phyloP scores from a whole-genome alignment of 2,113 vertebrate genomes.

The Ciconia maguari region DNA sequence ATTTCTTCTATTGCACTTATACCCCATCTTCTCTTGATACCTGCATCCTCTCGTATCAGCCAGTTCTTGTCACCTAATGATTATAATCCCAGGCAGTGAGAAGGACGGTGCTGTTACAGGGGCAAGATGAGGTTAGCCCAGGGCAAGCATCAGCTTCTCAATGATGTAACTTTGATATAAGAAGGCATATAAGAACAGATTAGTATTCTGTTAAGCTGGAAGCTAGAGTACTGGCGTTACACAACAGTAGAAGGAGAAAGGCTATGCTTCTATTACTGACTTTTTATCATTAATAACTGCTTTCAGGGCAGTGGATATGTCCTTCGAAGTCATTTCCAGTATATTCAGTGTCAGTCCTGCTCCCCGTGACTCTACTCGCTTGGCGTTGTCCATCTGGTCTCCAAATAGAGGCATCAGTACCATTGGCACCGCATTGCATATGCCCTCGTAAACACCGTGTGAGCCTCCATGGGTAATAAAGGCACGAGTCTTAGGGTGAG shows the following conservation, averaged over 20 bases:
- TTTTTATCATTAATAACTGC: constrained; percentile 84
- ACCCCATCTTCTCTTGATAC: neutral
- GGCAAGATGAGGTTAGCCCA: neutral
- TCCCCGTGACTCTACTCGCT: constrained; percentile 76
- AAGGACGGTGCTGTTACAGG: neutral
- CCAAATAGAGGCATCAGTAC: constrained; percentile 85
- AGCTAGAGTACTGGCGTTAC: neutral
- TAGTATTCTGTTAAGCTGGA: neutral
- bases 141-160: neutral
- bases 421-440: constrained; percentile 92
- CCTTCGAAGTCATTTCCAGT: constrained; percentile 76
- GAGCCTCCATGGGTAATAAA: constrained; percentile 93
- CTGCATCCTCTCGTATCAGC: neutral
- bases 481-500: constrained; percentile 84
- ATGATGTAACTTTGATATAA: neutral
- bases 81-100: neutral
- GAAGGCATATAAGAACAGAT: neutral
- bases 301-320: constrained; percentile 79
- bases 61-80: neutral
- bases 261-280: constrained; percentile 64
- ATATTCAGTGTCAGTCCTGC: constrained; percentile 83
- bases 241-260: neutral
- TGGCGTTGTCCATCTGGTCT: constrained; percentile 89
- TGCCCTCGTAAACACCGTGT: constrained; percentile 87
- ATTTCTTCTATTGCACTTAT: neutral